Evolutionary conservation across 2,113 vertebrate genomes (phyloP).

Genomic region (Ellobius talpinus): DNA sequence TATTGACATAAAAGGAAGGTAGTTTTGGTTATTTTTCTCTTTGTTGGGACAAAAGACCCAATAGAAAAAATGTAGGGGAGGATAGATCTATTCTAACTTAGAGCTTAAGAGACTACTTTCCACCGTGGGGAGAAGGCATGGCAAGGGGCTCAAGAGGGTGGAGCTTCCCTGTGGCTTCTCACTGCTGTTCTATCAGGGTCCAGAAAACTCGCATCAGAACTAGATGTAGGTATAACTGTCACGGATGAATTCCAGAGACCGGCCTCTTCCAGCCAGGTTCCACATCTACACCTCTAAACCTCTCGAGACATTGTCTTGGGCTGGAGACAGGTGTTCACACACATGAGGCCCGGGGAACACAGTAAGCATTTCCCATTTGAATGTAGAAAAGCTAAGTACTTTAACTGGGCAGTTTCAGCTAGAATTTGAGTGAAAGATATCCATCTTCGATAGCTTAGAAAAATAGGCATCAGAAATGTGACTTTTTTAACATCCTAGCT

Average conservation of each 20-base stretch:
- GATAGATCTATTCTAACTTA: neutral
- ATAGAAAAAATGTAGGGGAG: neutral
- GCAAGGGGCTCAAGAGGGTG: neutral
- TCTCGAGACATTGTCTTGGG: neutral
- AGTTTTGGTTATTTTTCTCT: neutral
- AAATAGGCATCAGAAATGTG: constrained; percentile 57
- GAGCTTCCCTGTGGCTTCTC: neutral
- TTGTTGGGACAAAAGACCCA: neutral
- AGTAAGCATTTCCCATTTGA: neutral
- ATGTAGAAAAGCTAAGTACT: neutral
- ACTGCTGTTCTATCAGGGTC: neutral
- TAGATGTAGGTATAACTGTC: neutral
- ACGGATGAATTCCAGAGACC: neutral
- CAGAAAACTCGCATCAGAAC: neutral
- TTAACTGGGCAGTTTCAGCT: neutral
- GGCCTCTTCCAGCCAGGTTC: neutral
- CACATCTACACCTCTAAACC: neutral
- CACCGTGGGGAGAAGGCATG: neutral
- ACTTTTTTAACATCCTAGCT: constrained; percentile 79
- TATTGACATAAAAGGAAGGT: neutral
- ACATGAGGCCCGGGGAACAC: neutral
- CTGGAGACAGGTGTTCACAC: neutral
- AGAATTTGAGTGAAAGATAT: neutral
- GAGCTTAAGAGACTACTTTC: neutral
- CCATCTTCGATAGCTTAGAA: neutral